Evolutionary conservation across 2,888 invertebrate species (phyloP), one percentile per base, ranked within the genome.

Genomic region (Sinopyrophorus schimmeli): DNA sequence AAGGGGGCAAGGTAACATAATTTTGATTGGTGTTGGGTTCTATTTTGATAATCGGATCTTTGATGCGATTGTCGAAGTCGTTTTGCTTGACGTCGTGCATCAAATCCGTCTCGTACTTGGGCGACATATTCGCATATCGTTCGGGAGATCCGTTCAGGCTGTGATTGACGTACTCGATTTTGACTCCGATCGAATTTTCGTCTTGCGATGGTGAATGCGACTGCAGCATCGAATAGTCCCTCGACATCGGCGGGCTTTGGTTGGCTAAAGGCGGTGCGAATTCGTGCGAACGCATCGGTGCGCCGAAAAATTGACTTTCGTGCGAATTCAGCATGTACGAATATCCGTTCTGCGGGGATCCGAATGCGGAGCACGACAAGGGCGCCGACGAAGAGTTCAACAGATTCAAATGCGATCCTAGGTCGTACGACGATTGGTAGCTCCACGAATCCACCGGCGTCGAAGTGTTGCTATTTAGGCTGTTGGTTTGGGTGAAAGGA

Each of bases 371-470:
- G n/a, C n/a, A n/a, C 6, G 84, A 81, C 55, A 85, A 86, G 0
- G 82, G 81, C 49, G 80, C 64, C 6, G 68, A 53, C 31, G 86
- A 79, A 0, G 87, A 84, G 43, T 87, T 87, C 21, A 89, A 75
- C 20, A 90, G 73, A 66, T 83, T 85, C 47, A 85, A 74, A 66
- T 90, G 90, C 5, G 89, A 84, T 11, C 86, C 83, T 9, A 89
- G 70, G 63, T 89, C 89, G 68, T 89, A 89, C 0, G 87, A 83
- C 23, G 87, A 82, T 59, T 87, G 86, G 65, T 87, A 87, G 54
- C 71, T 84, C 89, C 89, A 91, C 35, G 88, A 83, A 65, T 89
- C 89, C 1, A 87, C 83, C 1, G 87, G 85, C 2, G 68, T 59
- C 1, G 68, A 53, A 1, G 66, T 57, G n/a, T n/a, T n/a, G n/a